phyloP scores from a whole-genome alignment of 2,113 vertebrate genomes.

The Anthoscopus minutus region DNA sequence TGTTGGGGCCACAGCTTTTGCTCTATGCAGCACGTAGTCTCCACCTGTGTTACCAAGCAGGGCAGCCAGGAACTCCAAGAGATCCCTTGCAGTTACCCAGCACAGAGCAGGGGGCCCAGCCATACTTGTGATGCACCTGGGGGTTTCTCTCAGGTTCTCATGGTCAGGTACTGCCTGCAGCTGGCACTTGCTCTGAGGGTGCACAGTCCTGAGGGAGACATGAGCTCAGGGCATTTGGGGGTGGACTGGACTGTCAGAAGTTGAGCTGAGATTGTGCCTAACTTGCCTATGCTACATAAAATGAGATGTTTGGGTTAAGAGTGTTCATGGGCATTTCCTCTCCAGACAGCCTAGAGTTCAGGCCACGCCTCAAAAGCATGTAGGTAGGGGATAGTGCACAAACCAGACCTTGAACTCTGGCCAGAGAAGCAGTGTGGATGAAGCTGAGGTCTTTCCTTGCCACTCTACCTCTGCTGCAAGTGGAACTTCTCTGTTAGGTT shows the following conservation, averaged over 20 bases:
- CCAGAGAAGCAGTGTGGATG: not conserved
- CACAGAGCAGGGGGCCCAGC: not conserved
- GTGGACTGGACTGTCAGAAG: not conserved
- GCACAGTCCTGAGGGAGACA: not conserved
- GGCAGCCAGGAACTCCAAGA: not conserved
- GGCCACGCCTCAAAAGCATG: not conserved
- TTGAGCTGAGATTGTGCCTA: not conserved
- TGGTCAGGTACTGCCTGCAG: not conserved
- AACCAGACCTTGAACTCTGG: not conserved
- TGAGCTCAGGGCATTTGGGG: not conserved
- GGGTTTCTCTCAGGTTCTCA: not conserved
- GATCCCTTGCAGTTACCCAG: not conserved
- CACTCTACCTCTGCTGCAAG: not conserved
- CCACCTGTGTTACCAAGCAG: not conserved
- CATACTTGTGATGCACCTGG: rapidly evolving
- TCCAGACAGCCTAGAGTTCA: not conserved
- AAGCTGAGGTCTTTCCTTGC: not conserved
- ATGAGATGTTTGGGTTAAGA: not conserved
- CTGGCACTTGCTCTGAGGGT: not conserved
- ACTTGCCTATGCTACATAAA: not conserved
- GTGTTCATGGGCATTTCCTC: not conserved
- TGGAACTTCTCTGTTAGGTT: not conserved
- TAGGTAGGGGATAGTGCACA: not conserved
- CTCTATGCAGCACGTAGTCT: not conserved
- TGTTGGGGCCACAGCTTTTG: rapidly evolving